phyloP scores from a whole-genome alignment of 2,888 invertebrate species.

The Baccha elongata region DNA sequence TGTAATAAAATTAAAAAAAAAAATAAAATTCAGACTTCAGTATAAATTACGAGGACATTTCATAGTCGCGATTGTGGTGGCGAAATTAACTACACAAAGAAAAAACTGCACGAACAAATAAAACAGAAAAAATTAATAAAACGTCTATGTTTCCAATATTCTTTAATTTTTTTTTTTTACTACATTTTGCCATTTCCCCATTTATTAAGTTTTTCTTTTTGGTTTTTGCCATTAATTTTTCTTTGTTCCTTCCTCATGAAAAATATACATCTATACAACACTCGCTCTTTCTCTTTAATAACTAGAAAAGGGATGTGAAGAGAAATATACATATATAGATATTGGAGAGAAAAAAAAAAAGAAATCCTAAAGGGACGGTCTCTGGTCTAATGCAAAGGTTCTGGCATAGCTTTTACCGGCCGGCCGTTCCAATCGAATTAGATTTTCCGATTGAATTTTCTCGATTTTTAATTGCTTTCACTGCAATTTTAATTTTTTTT shows the following conservation, averaged over 20 bases:
- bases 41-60: constrained; percentile 50
- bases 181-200: constrained; percentile 66
- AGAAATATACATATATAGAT: constrained; percentile 10
- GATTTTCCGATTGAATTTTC: constrained; percentile 82
- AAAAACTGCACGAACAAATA: constrained; percentile 48
- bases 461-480: constrained; percentile 81
- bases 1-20: constrained; percentile 46
- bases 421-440: constrained; percentile 78
- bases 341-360: constrained; percentile 25
- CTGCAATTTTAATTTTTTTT: constrained; percentile 74
- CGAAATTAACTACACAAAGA: constrained; percentile 50
- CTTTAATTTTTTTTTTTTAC: constrained; percentile 40
- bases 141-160: constrained; percentile 55
- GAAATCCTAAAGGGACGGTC: constrained; percentile 61
- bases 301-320: constrained; percentile 33
- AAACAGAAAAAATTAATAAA: constrained; percentile 53
- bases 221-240: constrained; percentile 72
- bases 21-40: constrained; percentile 31
- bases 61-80: constrained; percentile 42
- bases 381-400: constrained; percentile 66
- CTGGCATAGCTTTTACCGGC: constrained; percentile 55
- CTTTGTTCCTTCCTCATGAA: constrained; percentile 75
- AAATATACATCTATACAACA: constrained; percentile 60
- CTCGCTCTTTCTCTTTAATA: constrained; percentile 40
- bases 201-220: constrained; percentile 72